Evolutionary conservation across 2,113 vertebrate genomes (phyloP), one percentile per base, ranked within the genome.

Genomic region (Daphoenositta chrysoptera): DNA sequence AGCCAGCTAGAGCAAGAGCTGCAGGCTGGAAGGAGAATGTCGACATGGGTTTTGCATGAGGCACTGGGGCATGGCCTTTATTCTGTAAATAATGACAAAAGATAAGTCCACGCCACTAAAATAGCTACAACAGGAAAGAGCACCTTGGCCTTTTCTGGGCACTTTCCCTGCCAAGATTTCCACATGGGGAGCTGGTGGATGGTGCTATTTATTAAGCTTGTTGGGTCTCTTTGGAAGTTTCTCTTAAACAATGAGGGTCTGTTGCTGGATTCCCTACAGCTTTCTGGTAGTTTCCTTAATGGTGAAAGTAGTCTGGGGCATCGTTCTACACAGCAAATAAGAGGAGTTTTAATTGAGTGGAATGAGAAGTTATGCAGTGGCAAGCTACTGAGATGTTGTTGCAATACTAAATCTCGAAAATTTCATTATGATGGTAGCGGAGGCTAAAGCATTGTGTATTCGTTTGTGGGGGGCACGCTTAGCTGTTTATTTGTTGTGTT

Each of bases 231-330:
- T 72, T 37, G 24, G 33, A 71, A 73, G 11, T 63, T 82, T 78
- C 20, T 60, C 40, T 82, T 83, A 26, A 68, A 5, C 4, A 42
- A 6, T 0, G 2, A 56, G 14, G 5, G 5, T 65, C 28, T 84
- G 11, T 22, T 92, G 21, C 11, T 57, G 15, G 10, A 50, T 72
- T 90, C 6, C 6, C 11, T 83, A 6, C 16, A 17, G 9, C 2
- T 28, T 68, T 33, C 20, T 72, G 28, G 3, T 31, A 50, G 14
- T 54, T 86, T 61, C 10, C 12, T 58, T 79, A 22, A 30, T 28
- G 18, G 2, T 44, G 6, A 21, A 60, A 35, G 17, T 51, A 64
- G 17, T 15, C 7, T 1, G 0, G 10, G 33, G 1, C 14, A 45
- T 45, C 1, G 1, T n/a, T 71, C 24, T 65, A 9, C 13, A 31